These are phyloP conservation scores for Xanthostigma xanthostigma DNA, from an alignment of 2,888 invertebrate genomes.

Conservation along the genomic window DNA sequence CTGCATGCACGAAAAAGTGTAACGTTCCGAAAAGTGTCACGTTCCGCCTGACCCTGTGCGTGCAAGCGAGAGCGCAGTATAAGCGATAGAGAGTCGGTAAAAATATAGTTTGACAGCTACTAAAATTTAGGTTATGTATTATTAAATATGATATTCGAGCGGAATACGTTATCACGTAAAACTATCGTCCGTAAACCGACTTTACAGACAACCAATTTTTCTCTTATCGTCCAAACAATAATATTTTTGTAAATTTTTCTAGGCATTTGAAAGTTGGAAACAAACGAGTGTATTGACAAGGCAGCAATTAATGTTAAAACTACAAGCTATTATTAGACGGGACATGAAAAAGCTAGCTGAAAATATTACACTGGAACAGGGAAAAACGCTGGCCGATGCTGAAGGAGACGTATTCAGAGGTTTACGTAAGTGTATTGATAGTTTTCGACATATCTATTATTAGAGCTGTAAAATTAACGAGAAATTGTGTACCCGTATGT, in stretches of 20 bases:
- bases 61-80: too few relatives aligned
- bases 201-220: neutral
- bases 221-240: neutral
- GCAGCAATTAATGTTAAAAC: conserved; percentile 56
- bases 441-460: neutral
- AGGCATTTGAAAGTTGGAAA: conserved; percentile 64
- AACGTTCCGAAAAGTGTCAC: too few relatives aligned
- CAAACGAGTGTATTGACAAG: conserved; percentile 81
- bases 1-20: too few relatives aligned
- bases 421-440: conserved; percentile 59
- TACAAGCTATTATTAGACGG: conserved; percentile 70
- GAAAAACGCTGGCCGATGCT: conserved; percentile 92
- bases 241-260: neutral
- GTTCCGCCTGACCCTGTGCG: too few relatives aligned
- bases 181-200: too few relatives aligned
- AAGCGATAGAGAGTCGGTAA: too few relatives aligned
- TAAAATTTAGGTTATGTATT: too few relatives aligned
- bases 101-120: too few relatives aligned
- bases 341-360: conserved; percentile 82
- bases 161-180: too few relatives aligned
- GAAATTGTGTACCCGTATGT: too few relatives aligned
- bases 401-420: conserved; percentile 97
- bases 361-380: conserved; percentile 90
- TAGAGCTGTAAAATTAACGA: too few relatives aligned
- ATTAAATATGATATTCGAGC: too few relatives aligned